Base-by-base conservation (phyloP, 2,888 invertebrate genomes). In the Opisthograptis luteolata region DNA sequence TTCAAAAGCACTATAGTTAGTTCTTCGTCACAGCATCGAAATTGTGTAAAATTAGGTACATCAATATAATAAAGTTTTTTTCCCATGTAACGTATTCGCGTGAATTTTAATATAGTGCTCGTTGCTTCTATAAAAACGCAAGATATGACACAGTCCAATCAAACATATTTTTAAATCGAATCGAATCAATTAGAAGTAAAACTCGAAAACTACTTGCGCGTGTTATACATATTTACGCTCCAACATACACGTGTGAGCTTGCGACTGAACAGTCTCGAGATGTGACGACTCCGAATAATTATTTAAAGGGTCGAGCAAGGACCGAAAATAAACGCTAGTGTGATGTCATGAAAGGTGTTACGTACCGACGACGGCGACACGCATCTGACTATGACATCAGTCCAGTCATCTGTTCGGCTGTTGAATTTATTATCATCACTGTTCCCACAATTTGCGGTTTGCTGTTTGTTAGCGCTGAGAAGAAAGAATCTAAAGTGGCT, bases 341-440 rank as follows among this genome's bases (percentile, higher is more conserved):
- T 88, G 88, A 88, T 87, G 88, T 88, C 87, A 88, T 82, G 74
- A 81, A 81, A 78, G 65, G 79, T 82, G 82, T 86, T 84, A 82
- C 87, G 84, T 82, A 84, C 72, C 67, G 64, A 35, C 45, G 45
- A 51, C 51, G 57, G 57, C 57, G 51, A 82, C 79, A 81, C 83
- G 81, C 79, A 80, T 77, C 70, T 62, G 75, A 69, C 75, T 83
- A 85, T 87, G 88, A 87, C 88, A 88, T 88, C 87, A 88, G 84
- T 76, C 73, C 63, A 70, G 77, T 80, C 80, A 78, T 83, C 75
- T 79, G 79, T 73, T 80, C 70, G 60, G 64, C 61, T 62, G 70
- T 66, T 76, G 68, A 79, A 79, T 80, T 51, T 82, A 81, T 81
- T 75, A 74, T 69, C 65, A 74, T 69, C 65, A 62, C 70, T 71